A percentile compares a stretch with the other conserved stretches of the same genome.
These are phyloP conservation scores for Anneissia japonica DNA, from an alignment of 35 echinoderm and acorn worm species.

Conservation along the genomic window DNA sequence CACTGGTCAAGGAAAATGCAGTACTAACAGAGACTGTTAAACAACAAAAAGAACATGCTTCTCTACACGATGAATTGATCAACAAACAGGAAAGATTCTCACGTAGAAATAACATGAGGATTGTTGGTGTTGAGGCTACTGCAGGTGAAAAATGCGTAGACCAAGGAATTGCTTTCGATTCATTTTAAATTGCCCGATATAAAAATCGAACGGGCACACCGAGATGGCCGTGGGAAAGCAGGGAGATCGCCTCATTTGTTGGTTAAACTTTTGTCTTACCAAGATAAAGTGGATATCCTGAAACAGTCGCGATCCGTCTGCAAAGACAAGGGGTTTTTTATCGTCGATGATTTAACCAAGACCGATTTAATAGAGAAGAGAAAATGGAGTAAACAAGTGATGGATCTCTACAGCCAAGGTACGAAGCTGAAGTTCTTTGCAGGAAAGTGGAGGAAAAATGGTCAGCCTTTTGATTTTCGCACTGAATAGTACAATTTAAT, in stretches of 20 bases:
- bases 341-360: slow-evolving; percentile 42
- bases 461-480: no score
- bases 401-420: slow-evolving; percentile 35
- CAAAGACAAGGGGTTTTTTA: slow-evolving; percentile 7
- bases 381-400: slow-evolving; percentile 41
- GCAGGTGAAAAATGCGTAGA: neutral
- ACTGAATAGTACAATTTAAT: no score
- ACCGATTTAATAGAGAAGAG: slow-evolving; percentile 29
- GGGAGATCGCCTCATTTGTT: slow-evolving; percentile 17
- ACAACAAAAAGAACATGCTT: neutral
- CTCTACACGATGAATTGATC: neutral
- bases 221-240: neutral
- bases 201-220: slow-evolving; percentile 33
- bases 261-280: slow-evolving; percentile 31
- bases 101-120: slow-evolving; percentile 25
- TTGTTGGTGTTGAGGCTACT: slow-evolving; percentile 15
- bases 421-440: slow-evolving; percentile 38
- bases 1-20: neutral
- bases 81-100: slow-evolving; percentile 29
- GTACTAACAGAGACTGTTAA: neutral
- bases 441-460: slow-evolving; percentile 26
- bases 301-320: slow-evolving; percentile 14
- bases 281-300: slow-evolving; percentile 46
- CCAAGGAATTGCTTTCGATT: neutral
- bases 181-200: slow-evolving; percentile 3